These are phyloP conservation scores for Drosophila triauraria DNA, from an alignment of 1,140 invertebrate genomes.

Conservation along the genomic window DNA sequence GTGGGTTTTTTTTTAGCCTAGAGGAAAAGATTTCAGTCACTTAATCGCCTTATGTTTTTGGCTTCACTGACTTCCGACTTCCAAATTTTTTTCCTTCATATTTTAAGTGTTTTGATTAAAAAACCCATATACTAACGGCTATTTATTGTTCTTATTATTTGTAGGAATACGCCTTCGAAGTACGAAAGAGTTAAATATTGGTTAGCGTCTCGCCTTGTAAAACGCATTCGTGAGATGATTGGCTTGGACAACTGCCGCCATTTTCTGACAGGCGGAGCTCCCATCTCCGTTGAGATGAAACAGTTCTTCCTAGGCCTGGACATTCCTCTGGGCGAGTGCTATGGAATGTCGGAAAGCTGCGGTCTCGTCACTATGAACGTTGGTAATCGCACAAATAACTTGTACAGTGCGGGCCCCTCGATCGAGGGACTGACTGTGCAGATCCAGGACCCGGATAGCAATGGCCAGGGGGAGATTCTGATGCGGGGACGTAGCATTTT, in stretches of 20 bases:
- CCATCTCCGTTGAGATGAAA: slow-evolving; percentile 92
- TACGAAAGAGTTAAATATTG: slow-evolving; percentile 61
- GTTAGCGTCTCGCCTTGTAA: slow-evolving; percentile 80
- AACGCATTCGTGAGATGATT: slow-evolving; percentile 90
- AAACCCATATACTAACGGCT: no score
- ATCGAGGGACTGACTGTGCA: slow-evolving; percentile 89
- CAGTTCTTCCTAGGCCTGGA: slow-evolving; percentile 95
- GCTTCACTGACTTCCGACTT: no score
- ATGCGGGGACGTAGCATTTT: slow-evolving; percentile 93
- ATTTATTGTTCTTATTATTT: background rate
- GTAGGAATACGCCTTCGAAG: slow-evolving; percentile 36
- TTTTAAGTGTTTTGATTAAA: no score
- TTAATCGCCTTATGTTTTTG: no score
- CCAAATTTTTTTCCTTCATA: no score
- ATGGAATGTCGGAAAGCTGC: slow-evolving; percentile 94
- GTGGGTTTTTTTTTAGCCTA: no score
- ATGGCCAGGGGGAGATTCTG: slow-evolving; percentile 93
- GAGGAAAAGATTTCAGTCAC: no score
- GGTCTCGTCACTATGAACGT: slow-evolving; percentile 89
- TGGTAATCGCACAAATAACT: slow-evolving; percentile 85
- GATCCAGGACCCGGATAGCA: slow-evolving; percentile 88
- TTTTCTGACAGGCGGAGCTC: slow-evolving; percentile 92
- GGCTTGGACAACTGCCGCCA: slow-evolving; percentile 90
- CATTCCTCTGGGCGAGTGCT: slow-evolving; percentile 92
- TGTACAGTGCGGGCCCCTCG: slow-evolving; percentile 89